Evolutionary conservation across 2,113 vertebrate species (phyloP), one percentile per base, ranked within the genome.

Genomic region (Pachyramphus minor): DNA sequence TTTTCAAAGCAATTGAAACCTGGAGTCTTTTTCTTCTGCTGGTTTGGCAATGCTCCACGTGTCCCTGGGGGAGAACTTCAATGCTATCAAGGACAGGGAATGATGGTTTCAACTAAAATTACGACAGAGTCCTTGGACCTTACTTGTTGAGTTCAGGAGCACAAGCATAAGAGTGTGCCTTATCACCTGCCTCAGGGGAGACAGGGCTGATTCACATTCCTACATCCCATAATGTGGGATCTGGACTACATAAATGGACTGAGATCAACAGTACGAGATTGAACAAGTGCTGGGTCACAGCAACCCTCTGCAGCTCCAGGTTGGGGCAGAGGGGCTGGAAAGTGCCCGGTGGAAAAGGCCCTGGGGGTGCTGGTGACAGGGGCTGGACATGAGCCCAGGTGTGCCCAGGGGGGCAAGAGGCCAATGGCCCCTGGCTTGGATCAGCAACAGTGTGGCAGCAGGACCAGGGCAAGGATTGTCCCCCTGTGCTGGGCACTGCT

Each of bases 201-300:
- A 19, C 1, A 12, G 2, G 5, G 8, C 45, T 5, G 21, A 39
- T 21, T 22, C 10, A 5, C 12, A 11, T 15, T 20, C 2, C 16
- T 27, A 25, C 8, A 13, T 3, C 2, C 21, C 0, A 0, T 2
- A 9, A 7, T 4, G 12, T 11, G 17, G 59, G 21, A 18, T 27
- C 21, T 20, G 69, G 45, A 35, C 11, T 22, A 23, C 20, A 25
- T 53, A 60, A 60, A 25, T 5, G 62, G 53, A 30, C 62, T n/a
- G 39, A 75, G 39, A n/a, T 8, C 39, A 60, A 22, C 14, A 15
- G 20, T 20, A 39, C 5, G 28, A 82, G 19, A 31, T 5, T 45
- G 27, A n/a, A 17, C 52, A 33, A 16, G 59, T 9, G 49, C 39
- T 0, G 66, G n/a, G 30, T 56, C 25, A 21, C 41, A 78, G 13